Percentiles rank a stretch among this genome's conserved stretches.
phyloP scores from a whole-genome alignment of 2,113 vertebrate species.

The Microcebus ravelobensis region DNA sequence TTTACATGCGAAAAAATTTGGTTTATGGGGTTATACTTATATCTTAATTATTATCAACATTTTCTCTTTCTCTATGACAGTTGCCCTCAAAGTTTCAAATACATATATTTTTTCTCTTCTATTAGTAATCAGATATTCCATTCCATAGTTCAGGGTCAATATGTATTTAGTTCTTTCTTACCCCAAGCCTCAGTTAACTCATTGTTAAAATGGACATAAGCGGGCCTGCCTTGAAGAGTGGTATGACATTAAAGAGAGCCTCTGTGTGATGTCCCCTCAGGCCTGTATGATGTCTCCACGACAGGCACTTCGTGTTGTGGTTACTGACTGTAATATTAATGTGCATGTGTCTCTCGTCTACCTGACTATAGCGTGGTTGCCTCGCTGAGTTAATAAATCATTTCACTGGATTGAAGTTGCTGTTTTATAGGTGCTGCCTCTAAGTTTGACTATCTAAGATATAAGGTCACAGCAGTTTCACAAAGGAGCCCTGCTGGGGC shows the following conservation, averaged over 20 bases:
- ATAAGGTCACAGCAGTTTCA: neutral
- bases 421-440: neutral
- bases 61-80: neutral
- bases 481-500: neutral
- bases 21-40: neutral
- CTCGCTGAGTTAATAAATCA: neutral
- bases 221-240: neutral
- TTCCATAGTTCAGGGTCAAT: neutral
- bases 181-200: neutral
- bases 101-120: neutral
- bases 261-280: neutral
- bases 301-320: neutral
- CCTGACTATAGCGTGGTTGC: neutral
- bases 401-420: neutral
- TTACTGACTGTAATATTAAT: neutral
- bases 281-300: neutral
- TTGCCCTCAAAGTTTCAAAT: neutral
- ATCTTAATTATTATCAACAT: slow-evolving; percentile 11
- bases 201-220: neutral
- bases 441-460: neutral
- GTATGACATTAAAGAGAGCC: neutral
- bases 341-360: neutral
- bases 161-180: neutral
- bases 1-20: slow-evolving; percentile 43
- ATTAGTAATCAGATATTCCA: neutral